These are phyloP conservation scores for Chelonoidis abingdonii DNA, from an alignment of 2,113 vertebrate species.

Conservation along the genomic window DNA sequence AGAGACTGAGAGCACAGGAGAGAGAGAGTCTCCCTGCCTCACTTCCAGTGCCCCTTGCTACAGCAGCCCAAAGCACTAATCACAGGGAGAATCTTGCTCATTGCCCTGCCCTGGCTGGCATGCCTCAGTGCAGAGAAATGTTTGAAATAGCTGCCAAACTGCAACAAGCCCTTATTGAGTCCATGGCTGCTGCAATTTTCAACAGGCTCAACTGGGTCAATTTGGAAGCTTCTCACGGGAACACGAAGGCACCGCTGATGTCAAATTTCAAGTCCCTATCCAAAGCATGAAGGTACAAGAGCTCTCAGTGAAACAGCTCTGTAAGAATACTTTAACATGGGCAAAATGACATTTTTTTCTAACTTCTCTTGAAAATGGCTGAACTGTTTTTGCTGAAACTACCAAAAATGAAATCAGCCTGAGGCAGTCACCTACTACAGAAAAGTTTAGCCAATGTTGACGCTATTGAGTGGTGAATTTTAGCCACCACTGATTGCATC, in stretches of 20 bases:
- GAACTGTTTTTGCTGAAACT: background rate
- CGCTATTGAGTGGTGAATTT: too few relatives aligned
- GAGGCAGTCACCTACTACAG: background rate
- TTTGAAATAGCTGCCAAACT: background rate
- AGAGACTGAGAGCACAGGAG: background rate
- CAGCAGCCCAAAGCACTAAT: background rate
- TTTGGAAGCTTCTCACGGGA: background rate
- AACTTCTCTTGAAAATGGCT: background rate
- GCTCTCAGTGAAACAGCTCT: background rate
- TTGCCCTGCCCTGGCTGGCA: accelerated
- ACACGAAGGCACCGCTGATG: background rate
- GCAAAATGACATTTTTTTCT: background rate
- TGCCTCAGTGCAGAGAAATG: background rate
- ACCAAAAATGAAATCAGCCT: background rate
- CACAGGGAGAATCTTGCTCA: background rate
- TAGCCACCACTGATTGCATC: too few relatives aligned
- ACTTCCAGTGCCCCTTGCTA: background rate
- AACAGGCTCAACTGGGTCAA: background rate
- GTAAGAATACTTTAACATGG: background rate
- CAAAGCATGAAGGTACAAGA: background rate
- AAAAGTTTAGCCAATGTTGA: background rate
- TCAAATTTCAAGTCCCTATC: background rate
- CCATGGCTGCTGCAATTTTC: background rate
- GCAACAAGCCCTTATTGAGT: background rate
- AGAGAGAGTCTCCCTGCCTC: background rate